These are phyloP conservation scores for Ophioninae sp. DNA, from an alignment of 2,888 invertebrate genomes.

Conservation along the genomic window DNA sequence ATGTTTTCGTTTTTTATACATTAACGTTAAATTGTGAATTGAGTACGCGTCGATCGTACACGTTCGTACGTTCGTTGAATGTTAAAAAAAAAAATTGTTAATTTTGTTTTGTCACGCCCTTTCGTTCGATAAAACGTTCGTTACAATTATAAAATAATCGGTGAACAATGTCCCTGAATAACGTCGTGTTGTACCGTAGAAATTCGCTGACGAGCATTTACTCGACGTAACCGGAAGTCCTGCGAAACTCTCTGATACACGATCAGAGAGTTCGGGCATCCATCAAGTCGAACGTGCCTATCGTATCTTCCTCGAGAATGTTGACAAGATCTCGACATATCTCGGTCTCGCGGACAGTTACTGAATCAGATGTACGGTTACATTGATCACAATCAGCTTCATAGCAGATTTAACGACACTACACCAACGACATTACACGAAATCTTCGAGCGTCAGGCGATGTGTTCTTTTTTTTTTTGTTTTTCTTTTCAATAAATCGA, in stretches of 20 bases:
- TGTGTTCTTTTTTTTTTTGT: no score
- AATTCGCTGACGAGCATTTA: constrained; percentile 69
- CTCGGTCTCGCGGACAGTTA: constrained; percentile 70
- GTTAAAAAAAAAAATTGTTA: no score
- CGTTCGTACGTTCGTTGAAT: no score
- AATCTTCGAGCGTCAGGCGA: constrained; percentile 37
- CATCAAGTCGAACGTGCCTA: constrained; percentile 63
- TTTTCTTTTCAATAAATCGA: constrained; percentile 8
- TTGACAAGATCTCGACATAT: constrained; percentile 72
- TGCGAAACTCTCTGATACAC: constrained; percentile 39
- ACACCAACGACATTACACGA: constrained; percentile 38
- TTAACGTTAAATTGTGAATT: no score
- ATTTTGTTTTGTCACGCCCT: background rate
- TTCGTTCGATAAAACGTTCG: background rate
- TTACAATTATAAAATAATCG: constrained; percentile 6
- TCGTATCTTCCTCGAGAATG: constrained; percentile 71
- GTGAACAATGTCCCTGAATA: constrained; percentile 1
- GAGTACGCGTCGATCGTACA: no score
- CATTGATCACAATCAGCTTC: constrained; percentile 41
- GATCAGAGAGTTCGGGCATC: constrained; percentile 13
- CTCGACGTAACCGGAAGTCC: constrained; percentile 66
- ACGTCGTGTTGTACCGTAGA: constrained; percentile 68
- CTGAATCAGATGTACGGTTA: constrained; percentile 52
- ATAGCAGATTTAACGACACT: constrained; percentile 54
- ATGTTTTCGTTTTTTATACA: no score